Conservation (phyloP, 2,113 vertebrate species). For the Tragelaphus buxtoni region DNA sequence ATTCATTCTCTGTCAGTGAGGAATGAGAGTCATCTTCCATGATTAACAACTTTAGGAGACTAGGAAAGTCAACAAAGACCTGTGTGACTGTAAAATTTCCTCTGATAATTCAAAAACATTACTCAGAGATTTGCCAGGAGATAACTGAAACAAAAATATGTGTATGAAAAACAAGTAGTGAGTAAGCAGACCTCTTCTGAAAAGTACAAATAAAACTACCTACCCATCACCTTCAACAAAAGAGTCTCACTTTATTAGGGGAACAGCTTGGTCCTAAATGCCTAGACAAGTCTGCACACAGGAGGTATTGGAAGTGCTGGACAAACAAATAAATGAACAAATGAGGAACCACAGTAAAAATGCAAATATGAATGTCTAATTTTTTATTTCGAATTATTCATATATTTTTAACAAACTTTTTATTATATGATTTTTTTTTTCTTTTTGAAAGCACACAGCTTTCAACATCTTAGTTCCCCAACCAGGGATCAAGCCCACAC, state of each 20-base stretch:
- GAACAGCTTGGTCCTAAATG: not conserved
- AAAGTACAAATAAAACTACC: not conserved
- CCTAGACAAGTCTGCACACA: not conserved
- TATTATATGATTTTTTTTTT: not conserved
- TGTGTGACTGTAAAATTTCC: not conserved
- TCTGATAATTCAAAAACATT: constrained; percentile 20
- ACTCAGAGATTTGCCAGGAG: constrained; percentile 8
- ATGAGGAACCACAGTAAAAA: not conserved
- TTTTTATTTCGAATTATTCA: not conserved
- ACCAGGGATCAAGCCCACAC: not conserved
- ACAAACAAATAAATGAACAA: not conserved
- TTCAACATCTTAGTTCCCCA: not conserved
- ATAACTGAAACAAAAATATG: not conserved
- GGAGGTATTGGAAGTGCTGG: not conserved
- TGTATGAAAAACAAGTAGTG: not conserved
- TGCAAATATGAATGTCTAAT: not conserved
- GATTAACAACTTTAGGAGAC: not conserved
- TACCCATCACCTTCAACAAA: not conserved
- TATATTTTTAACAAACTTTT: not conserved
- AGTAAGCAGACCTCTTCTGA: not conserved
- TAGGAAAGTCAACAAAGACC: not conserved
- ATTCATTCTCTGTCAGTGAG: not conserved
- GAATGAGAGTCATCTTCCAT: not conserved
- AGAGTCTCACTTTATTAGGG: not conserved
- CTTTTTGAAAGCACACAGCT: not conserved